Conservation (phyloP, 1,140 invertebrate species). For the Plutomurus gul region DNA sequence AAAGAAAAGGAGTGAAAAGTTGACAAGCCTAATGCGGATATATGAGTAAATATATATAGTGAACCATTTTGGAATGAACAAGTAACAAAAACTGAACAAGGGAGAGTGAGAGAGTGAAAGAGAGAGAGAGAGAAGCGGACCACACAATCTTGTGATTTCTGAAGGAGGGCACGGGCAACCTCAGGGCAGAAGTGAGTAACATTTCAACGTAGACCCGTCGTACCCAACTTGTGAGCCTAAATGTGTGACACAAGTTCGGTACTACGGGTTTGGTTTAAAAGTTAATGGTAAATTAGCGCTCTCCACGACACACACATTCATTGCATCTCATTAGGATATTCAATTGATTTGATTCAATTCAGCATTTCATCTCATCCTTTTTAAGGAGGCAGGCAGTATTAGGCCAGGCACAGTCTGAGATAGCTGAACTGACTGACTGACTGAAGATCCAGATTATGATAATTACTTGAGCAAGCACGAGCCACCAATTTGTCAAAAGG, state of each 20-base stretch:
- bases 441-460: slow-evolving; percentile 30
- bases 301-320: slow-evolving; percentile 20
- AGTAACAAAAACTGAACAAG: not conserved
- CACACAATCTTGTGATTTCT: not conserved
- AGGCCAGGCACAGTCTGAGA: not conserved
- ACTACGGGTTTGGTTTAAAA: slow-evolving; percentile 59
- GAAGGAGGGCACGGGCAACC: slow-evolving; percentile 3
- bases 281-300: slow-evolving; percentile 42
- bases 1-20: no score
- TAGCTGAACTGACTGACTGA: slow-evolving; percentile 1
- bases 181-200: slow-evolving; percentile 42
- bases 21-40: no score
- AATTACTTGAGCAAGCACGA: slow-evolving; percentile 38
- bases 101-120: not conserved
- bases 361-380: not conserved
- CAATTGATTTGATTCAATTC: not conserved
- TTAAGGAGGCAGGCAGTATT: slow-evolving; percentile 18
- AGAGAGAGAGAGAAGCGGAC: not conserved
- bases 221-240: slow-evolving; percentile 59
- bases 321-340: slow-evolving; percentile 23
- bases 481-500: slow-evolving; percentile 44
- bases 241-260: slow-evolving; percentile 60
- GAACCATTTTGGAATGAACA: not conserved
- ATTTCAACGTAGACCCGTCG: slow-evolving; percentile 59
- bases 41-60: no score